Conservation (phyloP, 2,888 invertebrate species). For the Rhogogaster chlorosoma region DNA sequence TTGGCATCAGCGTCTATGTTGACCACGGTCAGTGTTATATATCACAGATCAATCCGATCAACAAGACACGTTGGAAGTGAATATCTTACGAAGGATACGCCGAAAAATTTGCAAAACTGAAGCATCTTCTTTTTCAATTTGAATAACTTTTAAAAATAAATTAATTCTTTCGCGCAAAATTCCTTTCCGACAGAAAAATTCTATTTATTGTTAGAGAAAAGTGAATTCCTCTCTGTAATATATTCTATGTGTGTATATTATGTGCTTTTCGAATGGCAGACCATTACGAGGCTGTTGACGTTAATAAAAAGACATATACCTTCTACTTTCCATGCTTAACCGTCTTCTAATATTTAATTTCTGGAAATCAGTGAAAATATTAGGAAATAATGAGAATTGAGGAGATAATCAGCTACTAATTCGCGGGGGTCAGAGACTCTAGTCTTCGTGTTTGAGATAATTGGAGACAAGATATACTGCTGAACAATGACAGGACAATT, state of each 20-base stretch:
- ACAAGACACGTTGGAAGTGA: neutral
- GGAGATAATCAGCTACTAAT: neutral
- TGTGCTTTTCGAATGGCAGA: neutral
- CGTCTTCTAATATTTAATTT: neutral
- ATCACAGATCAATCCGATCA: neutral
- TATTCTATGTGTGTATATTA: neutral
- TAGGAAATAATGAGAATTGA: neutral
- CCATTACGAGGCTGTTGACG: neutral
- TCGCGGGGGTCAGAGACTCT: neutral
- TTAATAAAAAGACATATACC: neutral
- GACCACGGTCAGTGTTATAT: constrained; percentile 41
- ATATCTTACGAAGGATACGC: neutral
- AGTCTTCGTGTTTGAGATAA: neutral
- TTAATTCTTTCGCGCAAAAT: neutral
- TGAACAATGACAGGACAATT: neutral
- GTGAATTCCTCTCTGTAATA: neutral
- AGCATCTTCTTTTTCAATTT: neutral
- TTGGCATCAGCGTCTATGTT: constrained; percentile 6
- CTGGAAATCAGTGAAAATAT: neutral
- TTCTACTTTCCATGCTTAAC: neutral
- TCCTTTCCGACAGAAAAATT: neutral
- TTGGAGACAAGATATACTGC: neutral
- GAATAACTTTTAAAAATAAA: neutral
- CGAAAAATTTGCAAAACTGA: neutral
- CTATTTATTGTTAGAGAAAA: neutral